These are phyloP conservation scores for Homarus americanus DNA, from an alignment of 1,140 invertebrate genomes.

Conservation along the genomic window DNA sequence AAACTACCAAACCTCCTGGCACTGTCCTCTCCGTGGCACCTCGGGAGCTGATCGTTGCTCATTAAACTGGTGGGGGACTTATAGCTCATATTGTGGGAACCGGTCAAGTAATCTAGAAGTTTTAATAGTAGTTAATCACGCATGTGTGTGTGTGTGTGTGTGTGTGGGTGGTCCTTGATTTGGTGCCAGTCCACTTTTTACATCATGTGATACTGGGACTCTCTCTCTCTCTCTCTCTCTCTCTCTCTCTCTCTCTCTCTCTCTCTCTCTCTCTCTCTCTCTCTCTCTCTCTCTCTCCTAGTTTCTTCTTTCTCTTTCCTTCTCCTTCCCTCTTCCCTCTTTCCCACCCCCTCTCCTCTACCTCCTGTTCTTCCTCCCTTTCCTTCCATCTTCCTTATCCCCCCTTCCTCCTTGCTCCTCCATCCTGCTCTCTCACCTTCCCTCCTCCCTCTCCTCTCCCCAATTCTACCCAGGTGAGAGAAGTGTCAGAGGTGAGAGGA, in stretches of 20 bases:
- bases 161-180: too few relatives aligned
- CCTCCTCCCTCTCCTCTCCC: too few relatives aligned
- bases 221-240: not conserved
- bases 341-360: not conserved
- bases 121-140: not conserved
- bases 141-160: too few relatives aligned
- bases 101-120: too few relatives aligned
- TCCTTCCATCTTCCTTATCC: not conserved
- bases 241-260: not conserved
- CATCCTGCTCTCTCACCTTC: too few relatives aligned
- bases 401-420: not conserved
- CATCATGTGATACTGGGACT: not conserved
- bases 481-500: too few relatives aligned
- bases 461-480: too few relatives aligned
- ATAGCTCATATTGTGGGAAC: not conserved
- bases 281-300: not conserved
- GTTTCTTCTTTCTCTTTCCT: not conserved
- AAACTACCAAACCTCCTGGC: too few relatives aligned
- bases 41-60: not conserved
- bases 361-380: not conserved
- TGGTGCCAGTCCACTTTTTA: not conserved
- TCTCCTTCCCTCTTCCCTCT: not conserved
- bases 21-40: not conserved
- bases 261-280: not conserved
- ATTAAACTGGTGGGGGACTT: not conserved